Base-by-base conservation (phyloP, 2,113 vertebrate genomes). In the Paraplagusia blochii region DNA sequence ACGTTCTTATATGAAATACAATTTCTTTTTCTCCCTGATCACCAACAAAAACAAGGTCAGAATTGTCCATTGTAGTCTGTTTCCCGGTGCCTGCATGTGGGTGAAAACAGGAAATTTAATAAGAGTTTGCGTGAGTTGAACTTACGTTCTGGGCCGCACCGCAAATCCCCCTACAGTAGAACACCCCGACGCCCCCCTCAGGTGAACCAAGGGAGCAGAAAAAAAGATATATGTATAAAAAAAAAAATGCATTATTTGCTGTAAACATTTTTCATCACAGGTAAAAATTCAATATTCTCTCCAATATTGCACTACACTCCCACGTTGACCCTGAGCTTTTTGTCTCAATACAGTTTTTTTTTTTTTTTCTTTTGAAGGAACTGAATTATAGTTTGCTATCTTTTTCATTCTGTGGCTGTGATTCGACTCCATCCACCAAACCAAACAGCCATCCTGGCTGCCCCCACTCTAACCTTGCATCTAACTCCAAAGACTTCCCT, bases 51-150 rank as follows among this genome's bases (percentile, higher is more conserved):
- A 35, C 0, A 0, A 11, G 19, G 17, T 66, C 34, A 46, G 3
- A 59, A 35, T 62, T 40, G 18, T 59, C 59, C 44, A 29, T 22
- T 45, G 34, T n/a, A 50, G 40, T 11, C 15, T 42, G 45, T 38
- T 29, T 22, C 17, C 19, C 36, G 19, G 52, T 60, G 66, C 63
- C 88, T 86, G 90, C 38, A 45, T 64, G 57, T 63, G 65, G 12
- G 29, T 63, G 61, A 84, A 85, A 87, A 83, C 85, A 86, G 83
- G 80, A 88, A 85, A 83, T 88, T 87, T 88, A 85, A 88, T 88
- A 87, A 80, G 69, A 84, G 68, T 63, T 66, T 78, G 77, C 81
- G 76, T 85, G 73, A 80, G 85, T 63, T 84, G 78, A 81, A 80
- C 62, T 82, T 72, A 63, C 77, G 63, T 80, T 46, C 34, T 53